Evolutionary conservation across 1,140 invertebrate species (phyloP).

Genomic region (Macrosteles quadrilineatus): DNA sequence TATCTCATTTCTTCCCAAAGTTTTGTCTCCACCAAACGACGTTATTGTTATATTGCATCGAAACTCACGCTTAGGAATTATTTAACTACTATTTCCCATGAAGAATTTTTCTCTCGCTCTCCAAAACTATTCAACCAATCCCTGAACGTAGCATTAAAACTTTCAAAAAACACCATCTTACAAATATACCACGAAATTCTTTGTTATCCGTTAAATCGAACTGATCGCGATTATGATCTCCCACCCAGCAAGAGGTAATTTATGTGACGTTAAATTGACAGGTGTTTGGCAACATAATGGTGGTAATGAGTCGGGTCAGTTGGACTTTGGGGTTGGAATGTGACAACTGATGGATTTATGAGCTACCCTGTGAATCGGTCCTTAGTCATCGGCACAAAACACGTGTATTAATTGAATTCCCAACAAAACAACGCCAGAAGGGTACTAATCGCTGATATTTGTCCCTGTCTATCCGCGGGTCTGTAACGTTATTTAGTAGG

Average conservation of each 20-base stretch:
- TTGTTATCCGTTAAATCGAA: neutral
- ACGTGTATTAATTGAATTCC: slow-evolving; percentile 20
- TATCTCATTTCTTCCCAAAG: too few species aligned
- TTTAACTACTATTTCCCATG: too few species aligned
- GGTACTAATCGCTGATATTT: slow-evolving; percentile 21
- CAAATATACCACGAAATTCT: too few species aligned
- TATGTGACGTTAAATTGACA: slow-evolving; percentile 24
- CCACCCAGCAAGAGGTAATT: slow-evolving; percentile 5
- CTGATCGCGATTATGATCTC: neutral
- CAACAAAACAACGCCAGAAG: slow-evolving; percentile 21
- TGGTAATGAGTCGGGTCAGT: neutral
- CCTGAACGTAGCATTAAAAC: too few species aligned
- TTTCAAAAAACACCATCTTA: too few species aligned
- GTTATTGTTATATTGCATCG: too few species aligned
- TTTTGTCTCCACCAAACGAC: too few species aligned
- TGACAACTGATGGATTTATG: slow-evolving; percentile 22
- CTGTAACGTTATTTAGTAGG: neutral
- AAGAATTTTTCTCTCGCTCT: too few species aligned
- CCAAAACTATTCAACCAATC: too few species aligned
- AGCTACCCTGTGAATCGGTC: neutral
- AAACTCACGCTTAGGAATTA: too few species aligned
- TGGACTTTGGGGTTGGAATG: slow-evolving; percentile 7
- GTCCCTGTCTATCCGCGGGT: neutral
- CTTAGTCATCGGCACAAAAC: slow-evolving; percentile 19
- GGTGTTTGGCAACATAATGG: slow-evolving; percentile 20